Conservation (phyloP, 2,113 vertebrate species). For the Pangasianodon gigas region DNA sequence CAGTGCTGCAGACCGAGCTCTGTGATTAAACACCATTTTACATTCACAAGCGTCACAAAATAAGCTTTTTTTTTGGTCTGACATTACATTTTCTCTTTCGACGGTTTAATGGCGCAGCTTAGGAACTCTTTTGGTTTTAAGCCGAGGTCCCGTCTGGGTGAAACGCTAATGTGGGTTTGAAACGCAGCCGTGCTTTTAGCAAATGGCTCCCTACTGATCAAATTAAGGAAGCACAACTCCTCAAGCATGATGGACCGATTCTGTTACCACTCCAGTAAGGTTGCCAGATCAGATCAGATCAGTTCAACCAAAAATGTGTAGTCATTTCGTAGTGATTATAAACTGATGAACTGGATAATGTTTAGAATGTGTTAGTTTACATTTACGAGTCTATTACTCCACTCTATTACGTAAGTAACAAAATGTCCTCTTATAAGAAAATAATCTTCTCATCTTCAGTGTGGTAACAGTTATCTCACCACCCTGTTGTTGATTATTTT, state of each 20-base stretch:
- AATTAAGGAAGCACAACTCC: neutral
- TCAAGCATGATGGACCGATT: neutral
- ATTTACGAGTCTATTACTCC: too few relatives aligned
- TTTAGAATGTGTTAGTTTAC: neutral
- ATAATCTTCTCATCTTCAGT: neutral
- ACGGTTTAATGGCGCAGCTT: neutral
- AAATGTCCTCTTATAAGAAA: neutral
- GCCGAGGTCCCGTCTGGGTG: neutral
- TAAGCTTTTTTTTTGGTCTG: neutral
- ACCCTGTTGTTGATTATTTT: neutral
- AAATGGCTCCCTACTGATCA: slow-evolving; percentile 11
- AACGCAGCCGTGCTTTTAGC: neutral
- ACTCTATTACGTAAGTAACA: neutral
- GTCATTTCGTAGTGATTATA: neutral
- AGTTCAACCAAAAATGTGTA: neutral
- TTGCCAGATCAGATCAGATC: neutral
- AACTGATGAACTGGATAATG: neutral
- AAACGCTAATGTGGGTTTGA: neutral
- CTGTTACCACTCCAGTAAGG: neutral
- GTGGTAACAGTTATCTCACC: neutral
- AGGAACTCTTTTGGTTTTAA: neutral
- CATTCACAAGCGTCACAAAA: neutral
- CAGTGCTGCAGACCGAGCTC: neutral
- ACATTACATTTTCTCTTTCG: neutral
- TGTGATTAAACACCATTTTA: neutral